Conservation (phyloP, 2,888 invertebrate genomes). For the Temnothorax unifasciatus region DNA sequence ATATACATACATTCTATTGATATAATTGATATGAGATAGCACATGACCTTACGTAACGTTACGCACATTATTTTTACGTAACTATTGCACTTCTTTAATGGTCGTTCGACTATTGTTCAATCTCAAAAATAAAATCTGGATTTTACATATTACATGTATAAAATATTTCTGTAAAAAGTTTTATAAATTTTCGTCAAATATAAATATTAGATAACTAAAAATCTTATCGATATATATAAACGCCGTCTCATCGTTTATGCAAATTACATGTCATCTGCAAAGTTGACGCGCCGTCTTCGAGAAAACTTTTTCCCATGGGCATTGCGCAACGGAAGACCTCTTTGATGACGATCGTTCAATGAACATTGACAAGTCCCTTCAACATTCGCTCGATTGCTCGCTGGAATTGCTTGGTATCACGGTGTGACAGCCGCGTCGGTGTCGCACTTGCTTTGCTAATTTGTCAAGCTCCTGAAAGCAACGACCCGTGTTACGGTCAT, state of each 20-base stretch:
- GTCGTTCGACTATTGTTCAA: not conserved
- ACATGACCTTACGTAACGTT: conserved; percentile 1
- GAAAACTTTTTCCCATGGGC: not conserved
- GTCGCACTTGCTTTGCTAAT: conserved; percentile 70
- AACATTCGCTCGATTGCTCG: conserved; percentile 79
- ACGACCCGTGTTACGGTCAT: not conserved
- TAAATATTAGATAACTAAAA: conserved; percentile 15
- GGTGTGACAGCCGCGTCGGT: conserved; percentile 79
- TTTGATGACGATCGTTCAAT: not conserved
- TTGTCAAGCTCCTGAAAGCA: conserved; percentile 61
- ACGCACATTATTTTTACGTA: conserved; percentile 31
- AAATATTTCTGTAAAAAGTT: conserved; percentile 34
- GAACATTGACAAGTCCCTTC: conserved; percentile 50
- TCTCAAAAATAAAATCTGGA: conserved; percentile 24
- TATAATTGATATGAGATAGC: conserved; percentile 21
- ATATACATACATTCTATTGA: conserved; percentile 31
- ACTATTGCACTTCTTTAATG: conserved; percentile 9
- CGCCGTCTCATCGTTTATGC: not conserved
- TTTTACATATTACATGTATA: conserved; percentile 14
- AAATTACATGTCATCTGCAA: not conserved
- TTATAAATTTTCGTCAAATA: not conserved
- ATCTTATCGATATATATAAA: conserved; percentile 2
- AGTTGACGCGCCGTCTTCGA: not conserved
- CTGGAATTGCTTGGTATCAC: conserved; percentile 77
- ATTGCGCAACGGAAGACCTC: not conserved